These are phyloP conservation scores for Caenorhabditis sulstoni DNA, from an alignment of 2,888 invertebrate species.

Conservation along the genomic window DNA sequence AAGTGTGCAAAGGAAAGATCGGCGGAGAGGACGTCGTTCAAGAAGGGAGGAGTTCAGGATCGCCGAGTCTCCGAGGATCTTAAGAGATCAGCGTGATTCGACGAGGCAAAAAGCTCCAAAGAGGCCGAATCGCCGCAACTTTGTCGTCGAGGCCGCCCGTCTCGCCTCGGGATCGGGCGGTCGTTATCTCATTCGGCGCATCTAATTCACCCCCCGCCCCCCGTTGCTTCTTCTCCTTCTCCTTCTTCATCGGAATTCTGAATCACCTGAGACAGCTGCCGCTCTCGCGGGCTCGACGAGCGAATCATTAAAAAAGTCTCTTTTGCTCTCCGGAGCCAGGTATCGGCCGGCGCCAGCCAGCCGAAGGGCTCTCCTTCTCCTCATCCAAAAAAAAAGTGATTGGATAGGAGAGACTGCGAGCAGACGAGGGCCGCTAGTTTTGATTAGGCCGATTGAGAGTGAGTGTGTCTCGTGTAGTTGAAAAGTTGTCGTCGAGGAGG, in stretches of 20 bases:
- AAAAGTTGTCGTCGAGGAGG: conserved; percentile 1
- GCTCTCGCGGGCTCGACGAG: neutral
- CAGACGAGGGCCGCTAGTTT: neutral
- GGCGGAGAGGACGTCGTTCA: too few species aligned
- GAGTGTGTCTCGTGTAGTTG: too few species aligned
- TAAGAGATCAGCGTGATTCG: too few species aligned
- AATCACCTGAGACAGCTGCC: conserved; percentile 13
- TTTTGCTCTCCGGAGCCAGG: neutral
- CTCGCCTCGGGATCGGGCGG: too few species aligned
- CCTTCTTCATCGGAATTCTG: neutral
- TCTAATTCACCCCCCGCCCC: conserved; percentile 16
- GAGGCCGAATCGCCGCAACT: too few species aligned
- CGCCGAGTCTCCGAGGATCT: too few species aligned
- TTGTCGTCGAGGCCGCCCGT: too few species aligned
- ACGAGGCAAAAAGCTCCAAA: too few species aligned
- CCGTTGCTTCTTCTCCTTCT: conserved; percentile 10
- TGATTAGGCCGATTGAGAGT: too few species aligned
- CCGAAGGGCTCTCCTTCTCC: too few species aligned
- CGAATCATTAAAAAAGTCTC: conserved; percentile 25
- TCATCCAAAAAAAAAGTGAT: conserved; percentile 35
- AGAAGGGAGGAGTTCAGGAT: too few species aligned
- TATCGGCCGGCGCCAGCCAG: neutral
- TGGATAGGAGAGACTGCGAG: conserved; percentile 19
- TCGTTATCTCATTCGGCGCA: conserved; percentile 22
- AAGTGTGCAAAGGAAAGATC: too few species aligned